Conservation (phyloP, 1,140 invertebrate species). For the Goniozus legneri region DNA sequence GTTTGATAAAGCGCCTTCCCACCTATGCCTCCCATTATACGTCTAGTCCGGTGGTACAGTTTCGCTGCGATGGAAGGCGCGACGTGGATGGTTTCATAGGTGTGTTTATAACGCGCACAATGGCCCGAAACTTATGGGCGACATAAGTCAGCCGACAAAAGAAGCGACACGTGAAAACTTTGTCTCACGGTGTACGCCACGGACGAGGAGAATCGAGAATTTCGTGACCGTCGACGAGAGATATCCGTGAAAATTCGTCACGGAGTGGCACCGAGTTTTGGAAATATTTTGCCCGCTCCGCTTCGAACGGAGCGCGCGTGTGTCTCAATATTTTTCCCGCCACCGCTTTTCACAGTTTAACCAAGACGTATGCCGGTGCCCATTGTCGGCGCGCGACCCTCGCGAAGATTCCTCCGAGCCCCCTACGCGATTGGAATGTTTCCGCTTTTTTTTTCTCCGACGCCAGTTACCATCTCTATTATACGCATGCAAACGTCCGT, state of each 20-base stretch:
- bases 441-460: conserved; percentile 8
- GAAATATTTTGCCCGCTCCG: conserved; percentile 38
- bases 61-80: conserved; percentile 11
- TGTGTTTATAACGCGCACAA: conserved; percentile 14
- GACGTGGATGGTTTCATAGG: conserved; percentile 15
- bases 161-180: conserved; percentile 18
- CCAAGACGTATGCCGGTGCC: conserved; percentile 20
- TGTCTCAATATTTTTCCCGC: conserved; percentile 45
- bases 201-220: background rate
- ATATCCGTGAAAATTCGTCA: conserved; percentile 30
- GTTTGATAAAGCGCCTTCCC: conserved; percentile 15
- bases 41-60: conserved; percentile 1
- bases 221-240: conserved; percentile 15
- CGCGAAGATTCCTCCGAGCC: no score
- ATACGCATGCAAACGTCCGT: no score
- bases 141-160: conserved; percentile 39
- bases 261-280: conserved; percentile 37
- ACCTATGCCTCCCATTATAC: background rate
- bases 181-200: conserved; percentile 23
- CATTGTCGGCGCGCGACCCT: conserved; percentile 7
- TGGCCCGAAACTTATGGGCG: conserved; percentile 27
- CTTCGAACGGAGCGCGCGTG: conserved; percentile 21
- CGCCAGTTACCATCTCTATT: conserved; percentile 18
- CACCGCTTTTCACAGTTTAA: conserved; percentile 31
- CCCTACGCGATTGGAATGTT: background rate